Evolutionary conservation across 2,113 vertebrate species (phyloP).

Genomic region (Petromus typicus): DNA sequence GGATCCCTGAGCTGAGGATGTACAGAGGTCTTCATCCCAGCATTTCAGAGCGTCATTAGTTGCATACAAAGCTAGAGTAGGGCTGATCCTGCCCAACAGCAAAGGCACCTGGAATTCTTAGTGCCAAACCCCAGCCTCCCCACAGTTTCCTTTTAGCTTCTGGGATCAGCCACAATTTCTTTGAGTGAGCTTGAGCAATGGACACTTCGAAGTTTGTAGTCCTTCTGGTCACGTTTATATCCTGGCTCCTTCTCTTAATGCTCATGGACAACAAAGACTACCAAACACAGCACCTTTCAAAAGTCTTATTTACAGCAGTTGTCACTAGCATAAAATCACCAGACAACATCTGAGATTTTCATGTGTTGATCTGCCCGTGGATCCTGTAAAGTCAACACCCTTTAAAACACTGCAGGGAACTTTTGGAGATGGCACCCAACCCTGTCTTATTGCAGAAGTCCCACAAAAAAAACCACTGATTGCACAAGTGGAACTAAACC

Average conservation of each 20-base stretch:
- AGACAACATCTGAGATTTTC: not conserved
- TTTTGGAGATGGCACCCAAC: not conserved
- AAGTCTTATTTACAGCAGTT: not conserved
- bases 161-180: not conserved
- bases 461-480: too few relatives aligned
- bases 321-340: not conserved
- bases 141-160: not conserved
- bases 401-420: not conserved
- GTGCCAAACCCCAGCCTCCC: not conserved
- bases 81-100: not conserved
- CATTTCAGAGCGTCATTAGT: not conserved
- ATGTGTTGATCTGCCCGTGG: not conserved
- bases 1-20: not conserved
- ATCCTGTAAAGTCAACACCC: constrained; percentile 22
- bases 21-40: not conserved
- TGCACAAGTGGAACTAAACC: not conserved
- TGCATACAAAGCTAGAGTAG: not conserved
- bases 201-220: not conserved
- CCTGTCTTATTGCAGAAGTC: not conserved
- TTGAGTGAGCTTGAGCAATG: not conserved
- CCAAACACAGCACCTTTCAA: not conserved
- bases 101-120: not conserved
- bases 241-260: not conserved
- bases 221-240: not conserved
- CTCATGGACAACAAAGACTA: not conserved